Base-by-base conservation (phyloP, 2,888 invertebrate genomes). In the Mycogona germanica region DNA sequence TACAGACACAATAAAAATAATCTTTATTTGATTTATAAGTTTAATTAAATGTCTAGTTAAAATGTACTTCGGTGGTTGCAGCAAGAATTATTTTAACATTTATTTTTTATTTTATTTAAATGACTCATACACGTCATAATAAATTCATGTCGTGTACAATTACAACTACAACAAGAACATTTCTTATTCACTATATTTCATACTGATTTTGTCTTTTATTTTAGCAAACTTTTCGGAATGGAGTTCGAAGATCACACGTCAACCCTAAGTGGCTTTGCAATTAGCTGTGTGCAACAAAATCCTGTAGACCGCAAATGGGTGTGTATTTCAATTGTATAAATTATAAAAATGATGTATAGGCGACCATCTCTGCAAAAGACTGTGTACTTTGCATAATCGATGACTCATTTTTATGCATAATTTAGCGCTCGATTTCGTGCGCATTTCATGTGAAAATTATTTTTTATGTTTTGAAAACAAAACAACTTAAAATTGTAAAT, bases 251-350 rank as follows among this genome's bases (percentile, higher is more conserved):
- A 53, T 28, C 48, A 25, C 6, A 53, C 53, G 9, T 12, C 30
- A 5, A 17, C 19, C 21, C 38, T 53, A 21, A 32, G 37, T 19
- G 28, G 28, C 17, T 19, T 48, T n/a, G 17, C 53, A 21, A 48
- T 53, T 17, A 28, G 9, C 4, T 37, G n/a, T n/a, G 47, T 53
- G 6, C 53, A 53, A 19, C 53, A 53, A 28, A 21, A 23, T 23
- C 53, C 47, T 17, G 29, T 37, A 1, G 47, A 53, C 40, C 53
- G 53, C 9, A 53, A 53, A 48, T 25, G 17, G 47, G 53, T 53
- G 45, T 14, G 28, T 28, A 12, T 19, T 46, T 46, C n/a, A n/a
- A n/a, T n/a, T n/a, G n/a, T n/a, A n/a, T 35, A 12, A 35, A 35
- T 35, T 35, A 35, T 12, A 35, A 35, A 35, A 12, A n/a, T 12